Evolutionary conservation across 2,888 invertebrate genomes (phyloP).

Genomic region (Drosophila anomelani): DNA sequence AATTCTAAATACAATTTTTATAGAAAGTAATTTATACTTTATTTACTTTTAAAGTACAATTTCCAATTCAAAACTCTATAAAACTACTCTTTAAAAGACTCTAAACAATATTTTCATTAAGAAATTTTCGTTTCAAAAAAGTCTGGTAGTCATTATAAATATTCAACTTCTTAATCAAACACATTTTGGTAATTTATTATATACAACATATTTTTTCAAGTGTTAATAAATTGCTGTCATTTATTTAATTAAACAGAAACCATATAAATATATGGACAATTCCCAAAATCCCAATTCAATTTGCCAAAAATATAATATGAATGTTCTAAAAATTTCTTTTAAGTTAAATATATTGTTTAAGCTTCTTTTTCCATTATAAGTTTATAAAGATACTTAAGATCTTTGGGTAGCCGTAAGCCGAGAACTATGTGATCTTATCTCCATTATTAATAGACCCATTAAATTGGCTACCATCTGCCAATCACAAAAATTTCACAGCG

Average conservation of each 20-base stretch:
- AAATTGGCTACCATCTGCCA: conserved; percentile 22
- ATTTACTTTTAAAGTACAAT: no score
- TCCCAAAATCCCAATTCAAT: no score
- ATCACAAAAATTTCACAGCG: conserved; percentile 24
- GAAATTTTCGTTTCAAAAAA: not conserved
- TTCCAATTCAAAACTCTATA: not conserved
- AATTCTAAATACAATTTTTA: no score
- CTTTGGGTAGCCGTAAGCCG: no score
- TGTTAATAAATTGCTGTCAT: not conserved
- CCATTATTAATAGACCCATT: conserved; percentile 17
- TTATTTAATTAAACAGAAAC: not conserved
- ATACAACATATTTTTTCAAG: no score
- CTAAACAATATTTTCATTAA: not conserved
- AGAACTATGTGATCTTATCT: conserved; percentile 10
- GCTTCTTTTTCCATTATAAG: no score
- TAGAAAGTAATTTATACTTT: no score
- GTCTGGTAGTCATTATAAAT: not conserved
- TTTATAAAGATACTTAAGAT: no score
- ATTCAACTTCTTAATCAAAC: not conserved
- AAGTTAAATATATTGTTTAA: not conserved
- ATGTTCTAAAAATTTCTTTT: not conserved
- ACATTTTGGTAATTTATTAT: no score
- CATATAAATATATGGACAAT: no score
- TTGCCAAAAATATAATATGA: not conserved
- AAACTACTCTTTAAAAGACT: no score